Evolutionary conservation across 1,140 invertebrate species (phyloP).

Genomic region (Limonius californicus): DNA sequence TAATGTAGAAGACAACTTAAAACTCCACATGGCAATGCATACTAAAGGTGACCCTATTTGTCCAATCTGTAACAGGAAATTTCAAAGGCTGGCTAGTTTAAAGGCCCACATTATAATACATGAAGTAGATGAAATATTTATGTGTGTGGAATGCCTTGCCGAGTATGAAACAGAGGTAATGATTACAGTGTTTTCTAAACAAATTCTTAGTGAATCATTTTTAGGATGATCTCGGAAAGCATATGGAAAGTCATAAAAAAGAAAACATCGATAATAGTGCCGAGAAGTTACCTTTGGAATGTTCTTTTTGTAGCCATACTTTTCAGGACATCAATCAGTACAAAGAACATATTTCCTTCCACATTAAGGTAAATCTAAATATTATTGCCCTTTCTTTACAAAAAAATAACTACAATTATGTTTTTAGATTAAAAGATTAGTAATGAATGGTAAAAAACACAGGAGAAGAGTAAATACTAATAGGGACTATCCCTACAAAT

Average conservation of each 20-base stretch:
- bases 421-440: conserved; percentile 30
- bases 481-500: conserved; percentile 41
- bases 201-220: no score
- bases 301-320: conserved; percentile 40
- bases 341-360: conserved; percentile 52
- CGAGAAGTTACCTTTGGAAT: conserved; percentile 27
- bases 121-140: conserved; percentile 64
- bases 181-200: no score
- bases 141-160: conserved; percentile 66
- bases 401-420: no score
- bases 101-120: conserved; percentile 69
- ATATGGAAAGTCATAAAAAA: conserved; percentile 50
- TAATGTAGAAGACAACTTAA: conserved; percentile 57
- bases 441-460: conserved; percentile 18
- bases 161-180: conserved; percentile 63
- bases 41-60: conserved; percentile 55
- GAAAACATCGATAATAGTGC: conserved; percentile 44
- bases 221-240: conserved; percentile 53
- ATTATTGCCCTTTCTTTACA: neutral
- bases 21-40: conserved; percentile 61
- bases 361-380: conserved; percentile 53
- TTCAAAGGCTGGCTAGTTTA: conserved; percentile 63
- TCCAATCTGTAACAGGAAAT: conserved; percentile 61
- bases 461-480: conserved; percentile 30
- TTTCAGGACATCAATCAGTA: conserved; percentile 31